These are phyloP conservation scores for Microplitis deprimator DNA, from an alignment of 2,888 invertebrate genomes.

Conservation along the genomic window DNA sequence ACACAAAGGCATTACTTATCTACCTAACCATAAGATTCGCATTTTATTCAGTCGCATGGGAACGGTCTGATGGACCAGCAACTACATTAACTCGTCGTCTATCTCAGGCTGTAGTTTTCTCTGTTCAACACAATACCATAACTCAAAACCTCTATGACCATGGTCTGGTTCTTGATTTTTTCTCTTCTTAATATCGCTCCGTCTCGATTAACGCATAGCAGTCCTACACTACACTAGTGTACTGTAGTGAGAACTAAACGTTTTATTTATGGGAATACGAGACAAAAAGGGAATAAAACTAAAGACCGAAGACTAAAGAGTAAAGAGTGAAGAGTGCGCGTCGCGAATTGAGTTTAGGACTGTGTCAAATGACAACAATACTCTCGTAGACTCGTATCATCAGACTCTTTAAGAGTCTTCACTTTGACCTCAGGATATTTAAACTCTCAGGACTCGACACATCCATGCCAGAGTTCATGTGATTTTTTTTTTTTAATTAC, in stretches of 20 bases:
- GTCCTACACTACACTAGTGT: not conserved
- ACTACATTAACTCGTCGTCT: slow-evolving; percentile 28
- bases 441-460: not conserved
- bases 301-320: slow-evolving; percentile 9
- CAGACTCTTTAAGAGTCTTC: slow-evolving; percentile 21
- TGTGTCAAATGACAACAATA: slow-evolving; percentile 69
- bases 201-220: not conserved
- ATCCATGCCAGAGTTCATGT: not conserved
- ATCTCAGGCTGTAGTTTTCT: slow-evolving; percentile 31
- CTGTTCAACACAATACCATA: slow-evolving; percentile 52
- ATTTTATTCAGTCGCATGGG: slow-evolving; percentile 58
- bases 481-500: too few relatives aligned
- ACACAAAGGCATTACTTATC: slow-evolving; percentile 61
- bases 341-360: slow-evolving; percentile 69
- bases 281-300: slow-evolving; percentile 59
- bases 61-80: slow-evolving; percentile 38
- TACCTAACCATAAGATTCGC: slow-evolving; percentile 68
- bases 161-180: too few relatives aligned
- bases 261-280: slow-evolving; percentile 67
- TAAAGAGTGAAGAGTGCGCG: slow-evolving; percentile 52
- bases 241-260: slow-evolving; percentile 25
- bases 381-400: slow-evolving; percentile 34
- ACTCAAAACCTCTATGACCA: too few relatives aligned
- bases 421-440: not conserved
- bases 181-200: too few relatives aligned